Conservation (phyloP, 2,797 vertebrate genomes). For the Aulostomus chinensis region DNA sequence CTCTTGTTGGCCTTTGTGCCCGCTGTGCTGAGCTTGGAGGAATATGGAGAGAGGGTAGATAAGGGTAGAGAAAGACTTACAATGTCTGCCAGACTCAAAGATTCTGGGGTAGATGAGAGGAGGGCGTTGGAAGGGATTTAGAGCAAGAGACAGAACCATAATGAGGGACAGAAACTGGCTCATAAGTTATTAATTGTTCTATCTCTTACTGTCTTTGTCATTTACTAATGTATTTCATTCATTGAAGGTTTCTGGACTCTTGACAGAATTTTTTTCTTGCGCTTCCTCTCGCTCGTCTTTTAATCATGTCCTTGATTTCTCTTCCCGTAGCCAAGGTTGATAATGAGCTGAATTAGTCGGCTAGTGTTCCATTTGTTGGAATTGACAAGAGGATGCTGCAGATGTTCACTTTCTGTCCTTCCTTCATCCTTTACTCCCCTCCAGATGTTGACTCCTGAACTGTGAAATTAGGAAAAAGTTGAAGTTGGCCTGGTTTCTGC, state of each 20-base stretch:
- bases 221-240: slow-evolving; percentile 27
- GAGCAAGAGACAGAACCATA: slow-evolving; percentile 1
- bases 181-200: slow-evolving; percentile 39
- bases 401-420: slow-evolving; percentile 8
- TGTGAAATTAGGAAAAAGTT: slow-evolving; percentile 12
- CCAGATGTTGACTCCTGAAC: slow-evolving; percentile 10
- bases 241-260: slow-evolving; percentile 12
- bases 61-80: slow-evolving; percentile 23
- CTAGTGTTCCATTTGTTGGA: slow-evolving; percentile 30
- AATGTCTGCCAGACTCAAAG: slow-evolving; percentile 20
- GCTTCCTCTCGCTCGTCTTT: slow-evolving; percentile 2
- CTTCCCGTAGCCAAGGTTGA: slow-evolving; percentile 22
- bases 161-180: slow-evolving; percentile 15
- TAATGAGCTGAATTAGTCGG: slow-evolving; percentile 63
- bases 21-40: slow-evolving; percentile 29
- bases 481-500: too few relatives aligned
- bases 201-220: slow-evolving; percentile 13
- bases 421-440: background rate
- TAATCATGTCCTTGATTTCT: slow-evolving; percentile 8
- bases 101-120: background rate
- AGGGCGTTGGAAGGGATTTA: slow-evolving; percentile 3
- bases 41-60: slow-evolving; percentile 17
- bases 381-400: slow-evolving; percentile 12
- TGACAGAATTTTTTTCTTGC: background rate
- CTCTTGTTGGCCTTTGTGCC: slow-evolving; percentile 35